These are phyloP conservation scores for Dipodomys stephensi DNA, from an alignment of 2,113 vertebrate genomes.

Conservation along the genomic window DNA sequence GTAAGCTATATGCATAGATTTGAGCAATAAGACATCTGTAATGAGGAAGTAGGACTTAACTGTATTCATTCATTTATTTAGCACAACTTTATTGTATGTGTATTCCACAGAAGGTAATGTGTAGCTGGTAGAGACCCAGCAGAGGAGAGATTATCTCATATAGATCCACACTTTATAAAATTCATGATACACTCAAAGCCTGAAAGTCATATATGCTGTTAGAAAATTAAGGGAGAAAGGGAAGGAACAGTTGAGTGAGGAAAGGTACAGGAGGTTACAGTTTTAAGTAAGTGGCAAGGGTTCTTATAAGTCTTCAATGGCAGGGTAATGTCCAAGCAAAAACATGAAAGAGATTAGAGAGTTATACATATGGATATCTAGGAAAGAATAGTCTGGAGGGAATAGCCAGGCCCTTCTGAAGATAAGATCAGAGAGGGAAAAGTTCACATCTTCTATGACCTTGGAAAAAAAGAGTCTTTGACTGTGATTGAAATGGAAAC, in stretches of 20 bases:
- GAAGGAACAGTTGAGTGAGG: neutral
- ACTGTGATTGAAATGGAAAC: neutral
- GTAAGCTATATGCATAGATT: neutral
- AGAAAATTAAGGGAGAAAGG: neutral
- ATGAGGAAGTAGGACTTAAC: neutral
- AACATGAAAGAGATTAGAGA: neutral
- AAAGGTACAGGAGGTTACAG: neutral
- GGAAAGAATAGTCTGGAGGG: neutral
- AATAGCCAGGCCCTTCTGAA: neutral
- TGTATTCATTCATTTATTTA: neutral
- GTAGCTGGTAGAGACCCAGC: neutral
- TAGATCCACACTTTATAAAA: neutral
- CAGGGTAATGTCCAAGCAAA: neutral
- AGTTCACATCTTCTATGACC: conserved; percentile 4
- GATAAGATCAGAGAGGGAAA: neutral
- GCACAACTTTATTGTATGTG: neutral
- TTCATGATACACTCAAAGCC: neutral
- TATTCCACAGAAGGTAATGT: neutral
- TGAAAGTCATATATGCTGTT: neutral
- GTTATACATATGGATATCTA: neutral
- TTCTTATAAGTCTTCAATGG: neutral
- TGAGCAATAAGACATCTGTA: neutral
- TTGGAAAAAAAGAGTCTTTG: conserved; percentile 2
- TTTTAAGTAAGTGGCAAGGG: neutral
- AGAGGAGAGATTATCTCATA: neutral